Evolutionary conservation across 2,888 invertebrate genomes (phyloP).

Genomic region (Agapetus fuscipes): DNA sequence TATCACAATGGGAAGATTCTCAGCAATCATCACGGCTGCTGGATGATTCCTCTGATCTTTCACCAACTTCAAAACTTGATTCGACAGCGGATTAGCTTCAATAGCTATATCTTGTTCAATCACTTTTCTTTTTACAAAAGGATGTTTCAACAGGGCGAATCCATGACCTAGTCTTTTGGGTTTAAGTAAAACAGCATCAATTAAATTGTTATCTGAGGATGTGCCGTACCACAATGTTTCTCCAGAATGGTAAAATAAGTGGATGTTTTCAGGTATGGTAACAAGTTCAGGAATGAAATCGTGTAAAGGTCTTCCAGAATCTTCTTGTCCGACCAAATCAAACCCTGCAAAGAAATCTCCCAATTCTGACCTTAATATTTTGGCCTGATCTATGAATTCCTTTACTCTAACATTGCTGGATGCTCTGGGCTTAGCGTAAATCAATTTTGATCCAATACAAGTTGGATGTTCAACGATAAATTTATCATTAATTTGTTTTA

Average conservation of each 20-base stretch:
- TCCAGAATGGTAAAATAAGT: slow-evolving; percentile 72
- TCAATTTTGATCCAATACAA: slow-evolving; percentile 58
- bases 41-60: slow-evolving; percentile 71
- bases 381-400: slow-evolving; percentile 35
- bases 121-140: slow-evolving; percentile 48
- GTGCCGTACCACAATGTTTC: slow-evolving; percentile 69
- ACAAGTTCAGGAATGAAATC: slow-evolving; percentile 50
- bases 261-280: slow-evolving; percentile 39
- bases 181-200: slow-evolving; percentile 67
- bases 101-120: slow-evolving; percentile 55
- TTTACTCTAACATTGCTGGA: slow-evolving; percentile 32
- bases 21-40: slow-evolving; percentile 50
- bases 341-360: slow-evolving; percentile 66
- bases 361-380: slow-evolving; percentile 37
- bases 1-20: slow-evolving; percentile 61
- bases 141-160: slow-evolving; percentile 65
- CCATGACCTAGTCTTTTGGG: slow-evolving; percentile 71
- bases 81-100: slow-evolving; percentile 73
- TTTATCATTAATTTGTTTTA: slow-evolving; percentile 44
- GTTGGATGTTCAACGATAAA: slow-evolving; percentile 52
- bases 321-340: slow-evolving; percentile 75
- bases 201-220: slow-evolving; percentile 58
- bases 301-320: slow-evolving; percentile 52
- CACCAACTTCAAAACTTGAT: slow-evolving; percentile 60
- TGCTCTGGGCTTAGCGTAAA: slow-evolving; percentile 53